Conservation (phyloP, 1,140 invertebrate species). For the Lepidurus packardi region DNA sequence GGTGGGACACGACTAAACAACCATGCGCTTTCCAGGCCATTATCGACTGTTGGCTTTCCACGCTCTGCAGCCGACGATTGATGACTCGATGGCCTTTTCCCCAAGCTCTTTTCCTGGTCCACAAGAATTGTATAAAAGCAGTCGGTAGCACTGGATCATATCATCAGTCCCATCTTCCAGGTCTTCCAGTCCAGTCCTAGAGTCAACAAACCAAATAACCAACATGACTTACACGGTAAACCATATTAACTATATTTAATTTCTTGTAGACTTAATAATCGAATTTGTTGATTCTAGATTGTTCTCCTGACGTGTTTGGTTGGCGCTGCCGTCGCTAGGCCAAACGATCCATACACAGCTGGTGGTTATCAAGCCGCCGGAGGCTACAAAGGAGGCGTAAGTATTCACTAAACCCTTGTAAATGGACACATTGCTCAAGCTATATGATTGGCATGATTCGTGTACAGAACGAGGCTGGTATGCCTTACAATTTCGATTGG, state of each 20-base stretch:
- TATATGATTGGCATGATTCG: neutral
- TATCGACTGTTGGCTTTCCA: slow-evolving; percentile 19
- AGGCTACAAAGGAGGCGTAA: slow-evolving; percentile 26
- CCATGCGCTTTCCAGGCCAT: slow-evolving; percentile 13
- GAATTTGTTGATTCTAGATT: neutral
- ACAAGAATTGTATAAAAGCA: slow-evolving; percentile 16
- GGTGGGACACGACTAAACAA: neutral
- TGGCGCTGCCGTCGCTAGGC: slow-evolving; percentile 8
- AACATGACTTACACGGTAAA: neutral
- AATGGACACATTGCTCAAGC: neutral
- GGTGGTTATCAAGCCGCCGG: neutral
- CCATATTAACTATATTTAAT: neutral
- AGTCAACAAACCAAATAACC: neutral
- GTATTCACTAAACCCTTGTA: neutral
- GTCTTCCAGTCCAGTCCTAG: slow-evolving; percentile 20
- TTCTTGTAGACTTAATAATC: neutral
- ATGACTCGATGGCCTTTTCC: neutral
- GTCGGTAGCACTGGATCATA: slow-evolving; percentile 22
- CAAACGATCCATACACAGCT: slow-evolving; percentile 8
- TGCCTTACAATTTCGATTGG: slow-evolving; percentile 40
- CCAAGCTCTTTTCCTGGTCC: slow-evolving; percentile 6
- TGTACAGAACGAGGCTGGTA: slow-evolving; percentile 22
- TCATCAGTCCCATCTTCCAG: slow-evolving; percentile 26
- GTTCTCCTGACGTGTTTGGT: slow-evolving; percentile 25
- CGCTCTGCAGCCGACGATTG: slow-evolving; percentile 1